Percentiles rank a stretch among this genome's conserved stretches.
phyloP scores from a whole-genome alignment of 30 jellyfish, hydroid and myxozoan species.

The Sanderia malayensis region DNA sequence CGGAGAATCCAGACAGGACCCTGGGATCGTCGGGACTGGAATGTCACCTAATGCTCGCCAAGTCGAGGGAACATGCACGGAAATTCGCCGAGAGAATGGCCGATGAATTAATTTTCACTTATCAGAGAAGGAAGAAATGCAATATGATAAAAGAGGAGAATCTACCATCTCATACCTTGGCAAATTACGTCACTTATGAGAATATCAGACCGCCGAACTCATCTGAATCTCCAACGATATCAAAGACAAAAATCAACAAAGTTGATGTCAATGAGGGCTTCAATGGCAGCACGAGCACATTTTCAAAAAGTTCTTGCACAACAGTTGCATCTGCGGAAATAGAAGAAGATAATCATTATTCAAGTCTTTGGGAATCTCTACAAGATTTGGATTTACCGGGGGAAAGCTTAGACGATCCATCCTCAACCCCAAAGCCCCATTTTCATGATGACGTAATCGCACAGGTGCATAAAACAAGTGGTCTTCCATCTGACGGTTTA shows the following conservation, averaged over 20 bases:
- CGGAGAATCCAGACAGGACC: slow-evolving; percentile 54
- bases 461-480: slow-evolving; percentile 23
- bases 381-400: slow-evolving; percentile 45
- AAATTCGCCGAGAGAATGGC: slow-evolving; percentile 71
- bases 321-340: slow-evolving; percentile 53
- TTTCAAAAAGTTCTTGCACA: slow-evolving; percentile 33
- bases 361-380: slow-evolving; percentile 46
- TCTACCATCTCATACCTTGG: slow-evolving; percentile 33
- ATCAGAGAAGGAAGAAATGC: slow-evolving; percentile 26
- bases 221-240: too few species aligned
- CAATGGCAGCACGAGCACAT: slow-evolving; percentile 49
- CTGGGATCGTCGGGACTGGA: slow-evolving; percentile 61
- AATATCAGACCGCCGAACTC: slow-evolving; percentile 27
- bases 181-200: slow-evolving; percentile 48
- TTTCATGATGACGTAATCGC: slow-evolving; percentile 13
- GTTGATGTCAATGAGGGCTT: neutral
- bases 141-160: neutral
- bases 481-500: neutral
- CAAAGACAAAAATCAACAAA: neutral
- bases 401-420: slow-evolving; percentile 23
- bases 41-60: slow-evolving; percentile 76
- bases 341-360: slow-evolving; percentile 16
- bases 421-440: slow-evolving; percentile 34
- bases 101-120: slow-evolving; percentile 47
- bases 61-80: slow-evolving; percentile 69